Conservation (phyloP, 2,888 invertebrate species). For the Ormyrus pomaceus region DNA sequence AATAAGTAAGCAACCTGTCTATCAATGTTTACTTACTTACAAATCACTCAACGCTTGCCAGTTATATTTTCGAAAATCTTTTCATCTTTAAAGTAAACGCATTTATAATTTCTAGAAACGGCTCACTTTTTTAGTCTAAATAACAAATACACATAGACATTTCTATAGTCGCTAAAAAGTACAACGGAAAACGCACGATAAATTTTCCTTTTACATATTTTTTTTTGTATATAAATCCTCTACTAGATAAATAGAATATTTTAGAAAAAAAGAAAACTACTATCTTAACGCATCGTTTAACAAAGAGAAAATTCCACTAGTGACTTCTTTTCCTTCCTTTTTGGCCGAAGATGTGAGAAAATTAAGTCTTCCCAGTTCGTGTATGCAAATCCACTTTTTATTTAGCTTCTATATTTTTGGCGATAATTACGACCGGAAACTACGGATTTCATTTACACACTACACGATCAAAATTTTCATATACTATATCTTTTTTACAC, state of each 20-base stretch:
- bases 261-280: constrained; percentile 19
- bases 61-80: background rate
- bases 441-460: constrained; percentile 40
- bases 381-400: constrained; percentile 21
- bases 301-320: constrained; percentile 29
- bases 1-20: constrained; percentile 29
- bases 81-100: constrained; percentile 29
- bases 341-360: constrained; percentile 45
- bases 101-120: constrained; percentile 10
- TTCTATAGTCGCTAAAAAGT: constrained; percentile 42
- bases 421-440: constrained; percentile 48
- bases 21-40: constrained; percentile 30
- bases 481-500: constrained; percentile 35
- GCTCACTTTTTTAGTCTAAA: constrained; percentile 23
- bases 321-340: constrained; percentile 35
- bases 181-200: constrained; percentile 53
- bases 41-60: constrained; percentile 10
- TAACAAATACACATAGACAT: constrained; percentile 39
- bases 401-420: constrained; percentile 49
- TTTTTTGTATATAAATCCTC: constrained; percentile 52
- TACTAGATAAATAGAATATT: constrained; percentile 48
- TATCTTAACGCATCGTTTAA: constrained; percentile 12
- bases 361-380: constrained; percentile 20
- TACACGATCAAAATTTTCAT: constrained; percentile 34
- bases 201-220: constrained; percentile 35